Evolutionary conservation across 2,797 vertebrate genomes (phyloP).

Genomic region (Pteropus rufus): DNA sequence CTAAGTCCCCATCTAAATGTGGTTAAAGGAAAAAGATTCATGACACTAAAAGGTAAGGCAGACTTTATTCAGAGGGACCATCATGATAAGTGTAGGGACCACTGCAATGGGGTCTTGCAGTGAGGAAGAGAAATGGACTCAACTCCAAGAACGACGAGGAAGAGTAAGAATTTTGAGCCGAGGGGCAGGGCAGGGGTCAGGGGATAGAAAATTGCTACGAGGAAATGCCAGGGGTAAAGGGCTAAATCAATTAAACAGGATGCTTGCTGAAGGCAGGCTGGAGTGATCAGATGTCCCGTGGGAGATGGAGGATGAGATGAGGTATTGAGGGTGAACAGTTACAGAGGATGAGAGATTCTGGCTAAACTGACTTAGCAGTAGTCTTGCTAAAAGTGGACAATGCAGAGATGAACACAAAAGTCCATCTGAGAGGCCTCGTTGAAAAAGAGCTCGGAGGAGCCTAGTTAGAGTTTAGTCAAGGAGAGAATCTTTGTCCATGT

Average conservation of each 20-base stretch:
- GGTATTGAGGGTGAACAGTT: neutral
- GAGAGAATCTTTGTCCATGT: neutral
- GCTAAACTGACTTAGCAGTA: neutral
- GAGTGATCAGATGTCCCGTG: neutral
- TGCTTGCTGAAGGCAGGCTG: neutral
- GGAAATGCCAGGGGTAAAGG: neutral
- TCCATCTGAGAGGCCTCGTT: neutral
- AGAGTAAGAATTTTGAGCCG: neutral
- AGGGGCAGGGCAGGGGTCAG: neutral
- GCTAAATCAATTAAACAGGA: neutral
- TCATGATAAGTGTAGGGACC: neutral
- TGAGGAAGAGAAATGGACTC: neutral
- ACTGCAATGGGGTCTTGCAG: neutral
- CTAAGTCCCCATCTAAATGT: neutral
- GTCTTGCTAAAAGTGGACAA: neutral
- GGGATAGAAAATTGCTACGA: neutral
- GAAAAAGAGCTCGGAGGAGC: neutral
- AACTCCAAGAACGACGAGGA: neutral
- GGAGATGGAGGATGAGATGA: neutral
- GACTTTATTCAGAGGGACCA: neutral
- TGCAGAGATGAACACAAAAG: neutral
- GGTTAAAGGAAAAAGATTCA: neutral
- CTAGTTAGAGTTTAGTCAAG: neutral
- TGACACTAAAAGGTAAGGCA: neutral
- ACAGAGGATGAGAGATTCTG: neutral